phyloP scores from a whole-genome alignment of 2,888 invertebrate genomes.

The Agrochola macilenta region DNA sequence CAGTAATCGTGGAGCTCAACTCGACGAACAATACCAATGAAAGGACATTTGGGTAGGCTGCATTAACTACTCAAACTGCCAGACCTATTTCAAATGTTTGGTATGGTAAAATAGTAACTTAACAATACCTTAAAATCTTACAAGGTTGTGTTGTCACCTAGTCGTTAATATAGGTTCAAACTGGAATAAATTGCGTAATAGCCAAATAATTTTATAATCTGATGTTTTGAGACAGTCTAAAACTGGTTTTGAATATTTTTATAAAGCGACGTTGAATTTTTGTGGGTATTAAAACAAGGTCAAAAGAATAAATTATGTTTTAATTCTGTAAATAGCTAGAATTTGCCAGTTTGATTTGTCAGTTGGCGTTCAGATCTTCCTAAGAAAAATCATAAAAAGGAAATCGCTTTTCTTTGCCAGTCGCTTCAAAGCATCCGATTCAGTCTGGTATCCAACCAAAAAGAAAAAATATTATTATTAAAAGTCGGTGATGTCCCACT shows the following conservation, averaged over 20 bases:
- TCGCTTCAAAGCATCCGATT: background rate
- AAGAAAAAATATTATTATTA: background rate
- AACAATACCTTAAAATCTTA: background rate
- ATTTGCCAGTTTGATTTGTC: background rate
- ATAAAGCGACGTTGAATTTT: constrained; percentile 1
- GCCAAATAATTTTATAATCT: background rate
- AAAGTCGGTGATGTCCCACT: background rate
- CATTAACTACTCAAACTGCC: too few relatives aligned
- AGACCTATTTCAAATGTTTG: background rate
- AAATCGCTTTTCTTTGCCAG: background rate
- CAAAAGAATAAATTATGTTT: constrained; percentile 14
- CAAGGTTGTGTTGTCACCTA: background rate
- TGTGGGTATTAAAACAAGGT: constrained; percentile 41
- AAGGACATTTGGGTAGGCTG: too few relatives aligned
- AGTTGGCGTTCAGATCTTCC: background rate
- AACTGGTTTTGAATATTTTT: constrained; percentile 39
- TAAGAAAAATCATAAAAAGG: background rate
- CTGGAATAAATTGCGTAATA: constrained; percentile 4
- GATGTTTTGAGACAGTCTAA: constrained; percentile 9
- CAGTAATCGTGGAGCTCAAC: too few relatives aligned
- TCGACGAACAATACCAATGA: too few relatives aligned
- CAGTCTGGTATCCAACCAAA: background rate
- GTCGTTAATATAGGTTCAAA: background rate
- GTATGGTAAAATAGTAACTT: background rate
- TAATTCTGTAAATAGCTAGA: background rate